Evolutionary conservation across 2,797 vertebrate species (phyloP), one percentile per base, ranked within the genome.

Genomic region (Toxotes lorentzi): DNA sequence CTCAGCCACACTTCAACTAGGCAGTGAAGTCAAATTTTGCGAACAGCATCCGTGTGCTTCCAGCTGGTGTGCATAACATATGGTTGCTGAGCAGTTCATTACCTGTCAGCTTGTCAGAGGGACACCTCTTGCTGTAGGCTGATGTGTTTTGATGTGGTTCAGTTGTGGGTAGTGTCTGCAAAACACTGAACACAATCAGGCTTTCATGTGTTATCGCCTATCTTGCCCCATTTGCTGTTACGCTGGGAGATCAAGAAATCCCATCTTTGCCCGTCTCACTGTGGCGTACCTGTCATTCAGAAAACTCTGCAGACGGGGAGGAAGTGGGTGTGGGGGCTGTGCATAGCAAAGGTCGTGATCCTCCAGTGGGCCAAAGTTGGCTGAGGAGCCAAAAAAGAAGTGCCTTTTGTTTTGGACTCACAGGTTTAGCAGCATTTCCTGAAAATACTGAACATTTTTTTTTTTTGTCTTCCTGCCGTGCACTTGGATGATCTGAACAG

Each of bases 401-500:
- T 38, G 10, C 7, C 16, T 82, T 69, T 78, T 10, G 50, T 67
- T 77, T 57, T 40, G 34, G 48, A 64, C 21, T 78, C 7, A 4
- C 32, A 41, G 32, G 57, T 70, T 83, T 78, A 48, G 48, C 35
- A 74, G 70, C 24, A 58, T 63, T 89, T 83, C 61, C 73, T 68
- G 24, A 57, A 76, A 65, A 76, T 54, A 41, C 65, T 5, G 43
- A 76, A 56, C 2, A 23, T 73, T 60, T 82, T 40, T 38, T 35
- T 47, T 61, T 70, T 74, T 57, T 51, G 57, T 70, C 62, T 81
- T 88, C 48, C 74, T 67, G 57, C 67, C 47, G 30, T 81, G 76
- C 84, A 64, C 84, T 81, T 21, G 6, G 77, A 80, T 86, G 86
- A 91, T 86, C 84, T 62, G 61, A 94, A 48, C 92, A 94, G 93